Base-by-base conservation (phyloP, 1,140 invertebrate genomes). In the Temnothorax curvispinosus region DNA sequence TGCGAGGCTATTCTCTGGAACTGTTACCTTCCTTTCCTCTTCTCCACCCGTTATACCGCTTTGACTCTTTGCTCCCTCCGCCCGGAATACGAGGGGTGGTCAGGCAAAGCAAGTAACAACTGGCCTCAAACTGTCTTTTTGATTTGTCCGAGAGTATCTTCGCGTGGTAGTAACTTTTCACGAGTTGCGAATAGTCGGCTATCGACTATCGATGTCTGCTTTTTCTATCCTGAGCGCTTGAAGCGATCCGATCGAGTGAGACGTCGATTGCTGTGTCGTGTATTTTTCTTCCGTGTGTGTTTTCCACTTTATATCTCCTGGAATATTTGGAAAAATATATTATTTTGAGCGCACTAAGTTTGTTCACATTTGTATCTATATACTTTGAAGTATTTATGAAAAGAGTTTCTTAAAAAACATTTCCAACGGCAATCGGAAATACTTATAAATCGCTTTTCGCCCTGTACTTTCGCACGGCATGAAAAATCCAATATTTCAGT, bases 1-100 rank as follows among this genome's bases (percentile, higher is more conserved):
- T 93, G 90, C 88, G 85, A 86, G 89, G 88, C 90, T 91, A 94
- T 94, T 94, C 89, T 80, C 65, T 38, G 72, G 58, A 91, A 92
- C 87, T 88, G 84, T 76, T 71, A 65, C 89, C 90, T 50, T n/a
- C 13, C 27, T 27, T 5, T 4, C 74, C 32, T 8, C 4, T 27
- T 27, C 41, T 7, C 41, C 3, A 67, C 5, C 41, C 64, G 21
- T 41, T n/a, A 47, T 32, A 47, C 7, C 35, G n/a, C 69, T 84
- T 84, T 84, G 80, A 84, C 80, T 84, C 80, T 62, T 74, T 62
- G 58, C 80, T 47, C 35, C 27, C n/a, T 50, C 65, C 65, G 27
- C 15, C 13, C 35, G n/a, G n/a, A n/a, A 38, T 54, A 32, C n/a
- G 21, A 71, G 21, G 21, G 9, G 38, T n/a, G 67, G 44, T 67